Base-by-base conservation (phyloP, 2,113 vertebrate species). In the Peromyscus polionotus region DNA sequence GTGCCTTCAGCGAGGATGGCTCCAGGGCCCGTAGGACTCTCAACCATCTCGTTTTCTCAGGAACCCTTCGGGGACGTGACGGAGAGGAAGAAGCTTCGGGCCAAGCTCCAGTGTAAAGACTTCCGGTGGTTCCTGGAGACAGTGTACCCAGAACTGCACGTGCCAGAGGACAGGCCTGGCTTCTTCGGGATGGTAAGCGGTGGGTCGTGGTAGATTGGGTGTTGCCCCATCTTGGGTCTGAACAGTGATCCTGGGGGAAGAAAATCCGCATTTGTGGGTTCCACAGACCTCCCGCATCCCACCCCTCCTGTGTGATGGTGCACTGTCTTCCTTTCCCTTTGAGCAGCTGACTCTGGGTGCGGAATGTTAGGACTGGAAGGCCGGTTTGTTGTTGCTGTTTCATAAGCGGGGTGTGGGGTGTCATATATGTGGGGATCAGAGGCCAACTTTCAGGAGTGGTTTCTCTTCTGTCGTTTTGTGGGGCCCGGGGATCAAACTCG, bases 111-210 rank as follows among this genome's bases (percentile, higher is more conserved):
- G 89, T 99, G 99, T 96, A 99, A 99, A 92, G 98, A 98, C 98
- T 99, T 99, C 98, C 99, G 92, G 96, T 99, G 99, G 99, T 99
- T 99, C 97, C 98, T 99, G 98, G 99, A 99, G 24, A 99, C 99
- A 0, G 92, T 99, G 89, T 99, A 99, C 95, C 99, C 99, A 5
- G 99, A 99, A 36, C 98, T 99, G 76, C 98, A 99, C 0, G 97
- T 99, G 79, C 99, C 99, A 0, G 99, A 99, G 90, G 99, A 99
- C 96, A 98, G 97, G 39, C 99, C 99, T 0, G 99, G 99, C 95
- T 99, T 99, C 98, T 99, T 99, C 73, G 99, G 99, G 97, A 99
- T 99, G 99, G 99, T 99, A 98, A 28, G 98, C n/a, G 8, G 81
- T 1, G 33, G 20, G 26, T 36, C 0, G 0, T 42, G 76, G 51